Evolutionary conservation across 1,140 invertebrate species (phyloP).

Genomic region (Nilaparvata lugens): DNA sequence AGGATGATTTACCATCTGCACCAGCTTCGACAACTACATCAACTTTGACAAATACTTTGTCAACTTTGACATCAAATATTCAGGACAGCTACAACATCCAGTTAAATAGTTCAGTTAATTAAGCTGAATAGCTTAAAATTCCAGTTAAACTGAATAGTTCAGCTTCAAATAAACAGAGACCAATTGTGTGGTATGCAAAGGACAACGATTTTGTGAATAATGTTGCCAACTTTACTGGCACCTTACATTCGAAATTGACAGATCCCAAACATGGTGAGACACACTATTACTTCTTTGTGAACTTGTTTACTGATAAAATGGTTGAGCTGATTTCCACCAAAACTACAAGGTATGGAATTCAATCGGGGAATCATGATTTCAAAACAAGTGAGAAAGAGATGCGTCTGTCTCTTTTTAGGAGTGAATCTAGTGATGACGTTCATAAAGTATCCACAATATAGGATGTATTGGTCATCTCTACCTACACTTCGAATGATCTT

Average conservation of each 20-base stretch:
- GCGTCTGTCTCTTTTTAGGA: background rate
- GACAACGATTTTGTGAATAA: no score
- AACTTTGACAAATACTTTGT: no score
- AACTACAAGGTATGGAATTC: background rate
- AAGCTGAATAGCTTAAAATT: no score
- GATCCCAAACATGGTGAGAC: background rate
- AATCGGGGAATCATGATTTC: background rate
- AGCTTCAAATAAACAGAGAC: no score
- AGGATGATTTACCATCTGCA: no score
- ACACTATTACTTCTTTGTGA: background rate
- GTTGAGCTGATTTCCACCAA: background rate
- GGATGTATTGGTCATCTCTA: background rate
- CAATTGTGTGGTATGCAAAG: background rate
- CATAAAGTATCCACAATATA: slow-evolving; percentile 1
- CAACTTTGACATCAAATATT: no score
- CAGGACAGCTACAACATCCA: no score
- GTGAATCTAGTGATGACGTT: background rate
- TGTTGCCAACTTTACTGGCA: background rate
- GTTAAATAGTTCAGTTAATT: no score
- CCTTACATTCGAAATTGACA: background rate
- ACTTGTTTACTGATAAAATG: background rate
- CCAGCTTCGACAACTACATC: no score
- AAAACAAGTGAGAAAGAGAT: background rate
- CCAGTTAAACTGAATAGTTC: no score
- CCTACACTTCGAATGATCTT: background rate